phyloP scores from a whole-genome alignment of 2,797 vertebrate genomes.

The Xiphophorus birchmanni region DNA sequence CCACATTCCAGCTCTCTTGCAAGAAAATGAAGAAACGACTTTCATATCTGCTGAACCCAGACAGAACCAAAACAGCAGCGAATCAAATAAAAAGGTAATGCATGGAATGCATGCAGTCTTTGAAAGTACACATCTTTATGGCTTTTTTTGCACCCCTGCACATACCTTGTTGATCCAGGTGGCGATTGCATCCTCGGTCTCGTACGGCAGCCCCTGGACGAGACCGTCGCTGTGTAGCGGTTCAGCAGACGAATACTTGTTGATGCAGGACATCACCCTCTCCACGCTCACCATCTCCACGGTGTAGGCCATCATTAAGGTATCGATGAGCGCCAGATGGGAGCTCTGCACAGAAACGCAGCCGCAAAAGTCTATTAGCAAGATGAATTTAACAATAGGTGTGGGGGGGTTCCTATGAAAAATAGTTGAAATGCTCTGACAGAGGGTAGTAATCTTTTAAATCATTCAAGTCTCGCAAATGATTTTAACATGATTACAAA shows the following conservation, averaged over 20 bases:
- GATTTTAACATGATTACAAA: slow-evolving; percentile 59
- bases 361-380: background rate
- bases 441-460: background rate
- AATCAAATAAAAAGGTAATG: slow-evolving; percentile 13
- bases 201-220: slow-evolving; percentile 90
- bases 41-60: slow-evolving; percentile 15
- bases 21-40: slow-evolving; percentile 16
- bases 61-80: slow-evolving; percentile 38
- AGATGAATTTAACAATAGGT: background rate
- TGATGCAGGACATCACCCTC: slow-evolving; percentile 90
- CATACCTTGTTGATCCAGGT: slow-evolving; percentile 97
- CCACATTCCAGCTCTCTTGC: slow-evolving; percentile 7
- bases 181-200: slow-evolving; percentile 92
- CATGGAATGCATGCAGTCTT: slow-evolving; percentile 9
- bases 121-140: background rate
- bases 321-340: slow-evolving; percentile 94
- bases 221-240: slow-evolving; percentile 62
- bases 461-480: slow-evolving; percentile 7
- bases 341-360: slow-evolving; percentile 82
- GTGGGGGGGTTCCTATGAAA: background rate
- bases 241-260: slow-evolving; percentile 87
- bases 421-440: background rate
- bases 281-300: slow-evolving; percentile 97
- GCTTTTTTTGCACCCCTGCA: background rate
- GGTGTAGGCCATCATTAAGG: slow-evolving; percentile 97